These are phyloP conservation scores for Callospermophilus lateralis DNA, from an alignment of 2,113 vertebrate species.

Conservation along the genomic window DNA sequence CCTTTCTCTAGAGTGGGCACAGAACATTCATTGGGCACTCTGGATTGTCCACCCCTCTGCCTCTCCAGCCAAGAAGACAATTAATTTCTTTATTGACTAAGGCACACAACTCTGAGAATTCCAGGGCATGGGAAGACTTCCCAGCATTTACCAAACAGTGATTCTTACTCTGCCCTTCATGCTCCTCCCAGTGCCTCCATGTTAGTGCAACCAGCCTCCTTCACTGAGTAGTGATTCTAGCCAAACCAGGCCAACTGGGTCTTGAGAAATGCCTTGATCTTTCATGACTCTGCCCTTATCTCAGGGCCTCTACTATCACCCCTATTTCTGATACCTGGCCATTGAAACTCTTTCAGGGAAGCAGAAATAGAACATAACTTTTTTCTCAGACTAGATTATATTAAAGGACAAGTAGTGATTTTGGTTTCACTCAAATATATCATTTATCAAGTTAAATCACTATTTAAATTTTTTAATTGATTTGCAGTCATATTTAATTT, in stretches of 20 bases:
- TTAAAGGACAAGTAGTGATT: neutral
- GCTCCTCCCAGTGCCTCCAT: neutral
- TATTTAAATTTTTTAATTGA: neutral
- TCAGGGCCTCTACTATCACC: neutral
- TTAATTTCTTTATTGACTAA: neutral
- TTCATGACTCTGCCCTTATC: neutral
- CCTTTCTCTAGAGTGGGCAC: neutral
- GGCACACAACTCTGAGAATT: neutral
- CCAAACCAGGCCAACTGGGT: neutral
- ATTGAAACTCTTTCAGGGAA: neutral
- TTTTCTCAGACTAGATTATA: neutral
- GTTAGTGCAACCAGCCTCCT: neutral
- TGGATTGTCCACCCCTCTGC: neutral
- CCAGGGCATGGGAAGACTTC: neutral
- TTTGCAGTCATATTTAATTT: neutral
- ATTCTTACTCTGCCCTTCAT: neutral
- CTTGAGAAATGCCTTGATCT: neutral
- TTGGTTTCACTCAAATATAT: neutral
- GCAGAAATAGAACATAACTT: neutral
- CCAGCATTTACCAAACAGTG: neutral
- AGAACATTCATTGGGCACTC: neutral
- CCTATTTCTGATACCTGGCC: neutral
- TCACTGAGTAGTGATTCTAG: neutral
- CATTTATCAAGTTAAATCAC: neutral
- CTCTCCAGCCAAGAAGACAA: neutral